Evolutionary conservation across 2,113 vertebrate genomes (phyloP), one percentile per base, ranked within the genome.

Genomic region (Ellobius talpinus): DNA sequence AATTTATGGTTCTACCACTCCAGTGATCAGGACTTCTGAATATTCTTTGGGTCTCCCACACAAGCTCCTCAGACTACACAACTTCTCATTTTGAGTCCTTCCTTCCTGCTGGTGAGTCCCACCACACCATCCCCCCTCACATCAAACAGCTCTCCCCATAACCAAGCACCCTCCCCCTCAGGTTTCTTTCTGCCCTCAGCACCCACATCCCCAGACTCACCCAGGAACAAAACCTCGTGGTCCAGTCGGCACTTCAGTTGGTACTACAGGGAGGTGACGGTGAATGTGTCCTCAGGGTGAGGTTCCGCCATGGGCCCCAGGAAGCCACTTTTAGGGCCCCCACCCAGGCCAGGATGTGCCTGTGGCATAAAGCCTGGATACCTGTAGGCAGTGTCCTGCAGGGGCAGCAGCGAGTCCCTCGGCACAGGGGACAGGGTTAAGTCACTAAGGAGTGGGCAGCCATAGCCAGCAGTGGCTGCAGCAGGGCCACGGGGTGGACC

Each of bases 231-330:
- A 99, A 98, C 99, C 99, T 98, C 98, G 96, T 97, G 97, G 98
- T 99, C 98, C 98, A 98, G 98, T 98, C 98, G 98, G 98, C 99
- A 99, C 98, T 98, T 98, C 98, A 98, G 98, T 98, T 98, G 98
- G 97, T 98, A 98, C 99, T 99, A 99, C 99, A 99, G 99, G 99
- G 99, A 99, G 98, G 99, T 99, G 98, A 99, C 99, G 82, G 99
- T 99, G 98, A 99, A 99, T 98, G 99, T 99, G 98, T 99, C 99
- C 97, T 99, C 99, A 8, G 99, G 99, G 97, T 99, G 99, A 88
- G 99, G 99, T 97, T 99, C 99, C 98, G 99, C 99, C 98, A 99
- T 99, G 97, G 99, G 99, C 98, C 99, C 99, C 98, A 99, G 98
- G 97, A 99, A 99, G 96, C 99, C 99, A 33, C 97, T 99, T 98